phyloP scores from a whole-genome alignment of 2,113 vertebrate genomes.

The Spizaetus ornatus region DNA sequence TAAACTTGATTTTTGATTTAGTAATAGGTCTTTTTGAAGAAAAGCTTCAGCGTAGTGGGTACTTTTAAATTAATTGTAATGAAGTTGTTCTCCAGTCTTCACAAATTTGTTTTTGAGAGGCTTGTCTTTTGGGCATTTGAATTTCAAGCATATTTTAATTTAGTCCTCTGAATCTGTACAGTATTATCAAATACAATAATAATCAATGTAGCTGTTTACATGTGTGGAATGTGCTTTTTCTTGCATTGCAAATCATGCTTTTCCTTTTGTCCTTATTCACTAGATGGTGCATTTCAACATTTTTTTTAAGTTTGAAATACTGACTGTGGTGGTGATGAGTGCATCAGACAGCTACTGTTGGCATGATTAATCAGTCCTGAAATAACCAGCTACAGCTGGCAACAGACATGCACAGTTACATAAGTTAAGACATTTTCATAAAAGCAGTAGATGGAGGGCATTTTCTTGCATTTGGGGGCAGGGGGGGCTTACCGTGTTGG shows the following conservation, averaged over 20 bases:
- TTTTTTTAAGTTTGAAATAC: not conserved
- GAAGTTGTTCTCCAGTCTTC: not conserved
- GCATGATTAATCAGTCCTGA: slow-evolving; percentile 22
- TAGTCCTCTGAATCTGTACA: not conserved
- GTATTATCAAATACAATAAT: not conserved
- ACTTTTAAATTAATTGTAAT: not conserved
- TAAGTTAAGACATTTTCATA: not conserved
- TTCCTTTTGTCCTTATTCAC: not conserved
- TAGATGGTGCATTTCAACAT: not conserved
- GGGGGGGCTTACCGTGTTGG: rapidly evolving
- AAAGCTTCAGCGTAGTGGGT: not conserved
- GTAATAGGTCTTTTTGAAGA: not conserved
- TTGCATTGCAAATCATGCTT: not conserved
- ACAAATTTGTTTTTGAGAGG: not conserved
- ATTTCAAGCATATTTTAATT: not conserved
- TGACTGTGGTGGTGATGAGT: not conserved
- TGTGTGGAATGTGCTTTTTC: not conserved
- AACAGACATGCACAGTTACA: not conserved
- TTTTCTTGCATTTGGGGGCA: not conserved
- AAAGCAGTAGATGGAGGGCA: not conserved
- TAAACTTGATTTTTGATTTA: not conserved
- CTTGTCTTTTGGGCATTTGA: not conserved
- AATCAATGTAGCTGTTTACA: not conserved
- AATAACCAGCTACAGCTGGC: not conserved
- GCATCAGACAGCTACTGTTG: not conserved